Percentiles rank a stretch among this genome's conserved stretches.
phyloP scores from a whole-genome alignment of 2,888 invertebrate species.

The Gerris lacustris region DNA sequence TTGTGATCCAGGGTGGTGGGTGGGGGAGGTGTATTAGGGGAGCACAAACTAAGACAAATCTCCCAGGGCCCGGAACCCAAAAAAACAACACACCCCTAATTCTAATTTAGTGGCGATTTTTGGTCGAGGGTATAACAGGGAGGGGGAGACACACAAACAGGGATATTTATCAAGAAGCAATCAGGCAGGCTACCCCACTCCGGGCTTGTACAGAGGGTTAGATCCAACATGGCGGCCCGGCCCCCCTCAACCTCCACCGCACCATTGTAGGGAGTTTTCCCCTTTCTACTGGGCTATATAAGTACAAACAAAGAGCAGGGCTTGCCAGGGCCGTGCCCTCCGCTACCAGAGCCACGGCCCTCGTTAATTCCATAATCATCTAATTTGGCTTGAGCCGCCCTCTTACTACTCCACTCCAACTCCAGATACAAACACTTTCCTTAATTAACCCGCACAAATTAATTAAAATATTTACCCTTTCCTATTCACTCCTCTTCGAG shows the following conservation, averaged over 20 bases:
- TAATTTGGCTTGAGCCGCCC: slow-evolving; percentile 1
- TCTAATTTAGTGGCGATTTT: slow-evolving; percentile 5
- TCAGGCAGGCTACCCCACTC: background rate
- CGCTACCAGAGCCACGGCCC: background rate
- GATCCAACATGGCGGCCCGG: background rate
- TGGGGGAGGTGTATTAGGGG: too few species aligned
- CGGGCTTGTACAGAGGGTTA: background rate
- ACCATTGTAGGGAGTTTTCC: background rate
- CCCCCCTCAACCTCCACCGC: background rate
- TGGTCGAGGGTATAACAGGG: background rate
- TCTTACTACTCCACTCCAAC: background rate
- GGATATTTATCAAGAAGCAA: slow-evolving; percentile 11
- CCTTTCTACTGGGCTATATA: background rate
- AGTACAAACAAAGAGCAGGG: background rate
- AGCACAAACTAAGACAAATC: background rate
- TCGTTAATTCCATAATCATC: slow-evolving; percentile 5
- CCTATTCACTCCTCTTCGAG: background rate
- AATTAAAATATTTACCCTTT: slow-evolving; percentile 1
- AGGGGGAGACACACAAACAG: background rate
- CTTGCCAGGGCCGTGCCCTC: background rate
- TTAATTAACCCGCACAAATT: background rate
- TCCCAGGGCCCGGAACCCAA: background rate
- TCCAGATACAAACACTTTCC: slow-evolving; percentile 1
- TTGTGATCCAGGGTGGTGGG: background rate
- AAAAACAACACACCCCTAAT: slow-evolving; percentile 1